Evolutionary conservation across 2,888 invertebrate species (phyloP).

Genomic region (Callinectes sapidus): DNA sequence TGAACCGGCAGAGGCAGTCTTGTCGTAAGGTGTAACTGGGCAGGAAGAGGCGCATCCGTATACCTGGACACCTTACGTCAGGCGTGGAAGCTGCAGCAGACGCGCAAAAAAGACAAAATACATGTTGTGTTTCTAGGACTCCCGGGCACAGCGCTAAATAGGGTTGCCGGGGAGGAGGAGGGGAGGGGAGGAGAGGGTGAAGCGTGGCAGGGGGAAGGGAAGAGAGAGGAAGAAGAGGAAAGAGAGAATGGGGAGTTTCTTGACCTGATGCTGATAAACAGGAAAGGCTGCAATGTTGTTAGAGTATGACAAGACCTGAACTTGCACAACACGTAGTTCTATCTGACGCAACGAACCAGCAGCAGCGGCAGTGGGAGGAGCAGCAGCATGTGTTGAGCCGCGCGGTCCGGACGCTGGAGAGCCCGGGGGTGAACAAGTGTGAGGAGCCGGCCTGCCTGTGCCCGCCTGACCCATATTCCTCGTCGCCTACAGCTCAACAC

Average conservation of each 20-base stretch:
- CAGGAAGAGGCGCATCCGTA: neutral
- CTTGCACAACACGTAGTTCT: neutral
- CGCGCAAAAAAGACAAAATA: neutral
- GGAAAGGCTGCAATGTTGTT: neutral
- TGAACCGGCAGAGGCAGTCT: neutral
- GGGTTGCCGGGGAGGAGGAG: neutral
- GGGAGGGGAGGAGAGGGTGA: neutral
- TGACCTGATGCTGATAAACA: neutral
- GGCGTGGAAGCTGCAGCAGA: neutral
- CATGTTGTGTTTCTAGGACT: neutral
- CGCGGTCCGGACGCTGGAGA: constrained; percentile 4
- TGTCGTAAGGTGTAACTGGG: neutral
- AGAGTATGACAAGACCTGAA: neutral
- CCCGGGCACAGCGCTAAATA: neutral
- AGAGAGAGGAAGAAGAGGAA: neutral
- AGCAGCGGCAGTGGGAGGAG: neutral
- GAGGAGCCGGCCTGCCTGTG: constrained; percentile 26
- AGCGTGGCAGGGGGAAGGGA: neutral
- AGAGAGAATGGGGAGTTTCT: neutral
- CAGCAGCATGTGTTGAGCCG: neutral
- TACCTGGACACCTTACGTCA: neutral
- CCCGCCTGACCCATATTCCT: constrained; percentile 30
- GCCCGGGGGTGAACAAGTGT: constrained; percentile 1
- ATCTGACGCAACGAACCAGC: constrained; percentile 1
- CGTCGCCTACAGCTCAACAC: constrained; percentile 37